These are phyloP conservation scores for Phortica magna DNA, from an alignment of 2,888 invertebrate genomes.

Conservation along the genomic window DNA sequence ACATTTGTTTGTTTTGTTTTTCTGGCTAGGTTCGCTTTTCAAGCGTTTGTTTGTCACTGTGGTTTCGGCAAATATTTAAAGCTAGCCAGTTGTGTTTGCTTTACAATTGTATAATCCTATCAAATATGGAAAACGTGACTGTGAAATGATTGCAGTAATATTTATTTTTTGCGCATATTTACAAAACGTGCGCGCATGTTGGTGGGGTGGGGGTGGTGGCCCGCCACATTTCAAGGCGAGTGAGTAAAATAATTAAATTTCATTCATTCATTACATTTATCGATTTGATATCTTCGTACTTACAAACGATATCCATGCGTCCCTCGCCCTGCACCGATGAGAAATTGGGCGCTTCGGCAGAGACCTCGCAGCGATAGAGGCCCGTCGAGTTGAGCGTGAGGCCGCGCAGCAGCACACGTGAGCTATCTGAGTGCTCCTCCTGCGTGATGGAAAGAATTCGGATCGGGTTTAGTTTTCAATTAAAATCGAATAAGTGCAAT, in stretches of 20 bases:
- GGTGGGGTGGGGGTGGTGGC: neutral
- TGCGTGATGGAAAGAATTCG: conserved; percentile 66
- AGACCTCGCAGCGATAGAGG: conserved; percentile 87
- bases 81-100: neutral
- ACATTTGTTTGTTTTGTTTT: no score
- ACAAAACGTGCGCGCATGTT: neutral
- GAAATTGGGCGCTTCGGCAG: conserved; percentile 88
- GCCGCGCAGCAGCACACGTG: conserved; percentile 83
- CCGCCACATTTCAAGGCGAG: neutral
- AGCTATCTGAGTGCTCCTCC: conserved; percentile 85
- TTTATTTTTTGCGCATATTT: conserved; percentile 20
- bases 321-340: conserved; percentile 87
- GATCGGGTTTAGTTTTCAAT: neutral
- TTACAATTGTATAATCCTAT: conserved; percentile 24
- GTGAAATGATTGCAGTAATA: conserved; percentile 44
- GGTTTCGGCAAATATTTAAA: neutral
- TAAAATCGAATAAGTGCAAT: neutral
- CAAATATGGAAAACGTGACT: conserved; percentile 45
- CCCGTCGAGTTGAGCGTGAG: conserved; percentile 86
- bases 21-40: no score
- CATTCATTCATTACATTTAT: conserved; percentile 7
- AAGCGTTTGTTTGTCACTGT: neutral
- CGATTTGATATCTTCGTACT: conserved; percentile 76
- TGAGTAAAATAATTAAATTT: conserved; percentile 16
- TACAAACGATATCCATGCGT: conserved; percentile 89